phyloP scores from a whole-genome alignment of 1,140 invertebrate species.

The Drosophila pandora region DNA sequence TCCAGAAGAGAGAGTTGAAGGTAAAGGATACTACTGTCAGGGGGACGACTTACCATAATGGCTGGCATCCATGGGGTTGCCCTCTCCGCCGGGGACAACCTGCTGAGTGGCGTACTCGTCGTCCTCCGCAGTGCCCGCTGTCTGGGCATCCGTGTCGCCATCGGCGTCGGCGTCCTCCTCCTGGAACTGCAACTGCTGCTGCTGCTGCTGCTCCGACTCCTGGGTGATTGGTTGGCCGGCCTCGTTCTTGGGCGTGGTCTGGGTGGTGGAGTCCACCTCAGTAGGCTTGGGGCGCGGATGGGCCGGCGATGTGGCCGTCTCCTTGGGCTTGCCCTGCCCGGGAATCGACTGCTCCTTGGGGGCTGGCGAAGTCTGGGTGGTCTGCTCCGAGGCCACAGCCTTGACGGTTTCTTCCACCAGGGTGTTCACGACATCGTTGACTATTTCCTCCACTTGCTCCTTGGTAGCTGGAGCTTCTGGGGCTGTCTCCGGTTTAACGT shows the following conservation, averaged over 20 bases:
- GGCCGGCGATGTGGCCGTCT: slow-evolving; percentile 8
- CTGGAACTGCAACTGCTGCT: slow-evolving; percentile 4
- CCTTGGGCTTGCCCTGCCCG: slow-evolving; percentile 12
- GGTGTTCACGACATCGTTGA: slow-evolving; percentile 65
- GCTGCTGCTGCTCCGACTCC: slow-evolving; percentile 23
- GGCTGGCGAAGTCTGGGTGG: slow-evolving; percentile 53
- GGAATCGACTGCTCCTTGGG: slow-evolving; percentile 15
- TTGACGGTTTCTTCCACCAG: slow-evolving; percentile 72
- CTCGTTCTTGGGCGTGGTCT: slow-evolving; percentile 76
- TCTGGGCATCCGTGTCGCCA: slow-evolving; percentile 15
- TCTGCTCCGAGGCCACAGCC: slow-evolving; percentile 56
- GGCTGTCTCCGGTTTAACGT: not conserved
- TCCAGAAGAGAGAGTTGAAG: not conserved
- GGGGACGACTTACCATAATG: slow-evolving; percentile 88
- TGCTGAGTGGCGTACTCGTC: slow-evolving; percentile 49
- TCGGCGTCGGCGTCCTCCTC: slow-evolving; percentile 11
- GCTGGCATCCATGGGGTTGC: slow-evolving; percentile 86
- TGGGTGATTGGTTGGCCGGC: slow-evolving; percentile 27
- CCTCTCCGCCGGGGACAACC: slow-evolving; percentile 85
- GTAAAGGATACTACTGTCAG: not conserved
- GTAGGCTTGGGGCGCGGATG: slow-evolving; percentile 50
- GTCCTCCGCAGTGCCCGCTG: slow-evolving; percentile 14
- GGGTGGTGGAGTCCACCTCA: slow-evolving; percentile 78
- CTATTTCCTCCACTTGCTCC: slow-evolving; percentile 67
- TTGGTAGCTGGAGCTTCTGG: not conserved